Evolutionary conservation across 2,888 invertebrate species (phyloP).

Genomic region (Meiosimyza platycephala): DNA sequence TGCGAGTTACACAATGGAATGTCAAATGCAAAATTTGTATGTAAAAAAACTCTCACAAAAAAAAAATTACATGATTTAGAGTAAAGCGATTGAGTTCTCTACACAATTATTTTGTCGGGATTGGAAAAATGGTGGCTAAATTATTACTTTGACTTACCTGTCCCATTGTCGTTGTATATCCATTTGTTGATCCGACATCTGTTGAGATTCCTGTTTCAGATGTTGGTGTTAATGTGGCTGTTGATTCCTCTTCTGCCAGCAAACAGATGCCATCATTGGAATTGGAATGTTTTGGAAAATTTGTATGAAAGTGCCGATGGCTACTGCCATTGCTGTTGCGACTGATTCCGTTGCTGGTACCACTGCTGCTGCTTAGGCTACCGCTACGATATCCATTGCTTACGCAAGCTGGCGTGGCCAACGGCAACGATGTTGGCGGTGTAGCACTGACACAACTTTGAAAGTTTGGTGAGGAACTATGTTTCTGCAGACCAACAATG

Average conservation of each 20-base stretch:
- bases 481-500: constrained; percentile 56
- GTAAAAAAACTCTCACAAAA: no score
- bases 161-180: constrained; percentile 49
- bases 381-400: constrained; percentile 53
- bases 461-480: constrained; percentile 59
- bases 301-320: constrained; percentile 60
- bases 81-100: no score
- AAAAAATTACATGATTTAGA: no score
- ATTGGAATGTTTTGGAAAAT: constrained; percentile 60
- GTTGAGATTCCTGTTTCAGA: constrained; percentile 51
- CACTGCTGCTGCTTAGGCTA: constrained; percentile 53
- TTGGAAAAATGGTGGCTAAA: no score
- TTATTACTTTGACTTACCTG: constrained; percentile 1
- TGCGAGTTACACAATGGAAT: no score
- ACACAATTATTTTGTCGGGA: no score
- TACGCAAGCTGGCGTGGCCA: constrained; percentile 40
- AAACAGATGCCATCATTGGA: constrained; percentile 62
- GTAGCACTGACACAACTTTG: constrained; percentile 41
- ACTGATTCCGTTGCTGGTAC: constrained; percentile 53
- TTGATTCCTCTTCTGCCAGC: constrained; percentile 60
- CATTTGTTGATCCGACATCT: constrained; percentile 51
- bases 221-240: constrained; percentile 60
- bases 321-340: constrained; percentile 50
- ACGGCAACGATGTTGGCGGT: constrained; percentile 42
- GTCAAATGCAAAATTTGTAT: no score